Evolutionary conservation across 2,888 invertebrate species (phyloP), one percentile per base, ranked within the genome.

Genomic region (Marronus borbonicus): DNA sequence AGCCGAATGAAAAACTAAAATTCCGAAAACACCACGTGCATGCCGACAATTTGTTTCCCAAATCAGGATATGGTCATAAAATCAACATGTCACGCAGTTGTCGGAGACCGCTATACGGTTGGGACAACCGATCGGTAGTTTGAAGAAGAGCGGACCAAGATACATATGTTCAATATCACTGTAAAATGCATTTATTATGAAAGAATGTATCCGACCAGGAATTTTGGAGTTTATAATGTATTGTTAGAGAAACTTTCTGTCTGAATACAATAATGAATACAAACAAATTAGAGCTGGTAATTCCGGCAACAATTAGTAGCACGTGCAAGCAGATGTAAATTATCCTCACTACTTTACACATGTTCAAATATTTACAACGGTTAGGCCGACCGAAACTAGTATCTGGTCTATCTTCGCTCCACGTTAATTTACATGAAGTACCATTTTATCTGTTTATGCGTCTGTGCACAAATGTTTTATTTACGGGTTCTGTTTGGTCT

Each of bases 301-400:
- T 76, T 65, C 64, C 76, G 76, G 76, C 76, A 64, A 55, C 76
- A 76, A 76, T 76, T 64, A 64, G 76, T 36, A 39, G 65, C 76
- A 76, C 76, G 76, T 76, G 76, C 65, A 65, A 66, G 65, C 66
- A 58, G 65, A 49, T 64, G 76, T 66, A 76, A 76, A 76, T 76
- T 64, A 65, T 76, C 50, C 36, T 55, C 39, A 39, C 65, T 65
- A 64, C 72, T 72, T 60, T 72, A 65, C 58, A 76, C 65, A 65
- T 66, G 64, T 76, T 76, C 76, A 66, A 65, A 76, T 55, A 76
- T 76, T 76, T 76, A 76, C 66, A 76, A 64, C 76, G 31, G 64
- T 76, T 72, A 72, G 72, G 60, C 72, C 72, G 39, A 72, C 72
- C 58, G 58, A 72, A 60, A 72, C 12, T 55, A 58, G 39, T 76